phyloP scores from a whole-genome alignment of 2,113 vertebrate genomes.

The Marmota flaviventris region DNA sequence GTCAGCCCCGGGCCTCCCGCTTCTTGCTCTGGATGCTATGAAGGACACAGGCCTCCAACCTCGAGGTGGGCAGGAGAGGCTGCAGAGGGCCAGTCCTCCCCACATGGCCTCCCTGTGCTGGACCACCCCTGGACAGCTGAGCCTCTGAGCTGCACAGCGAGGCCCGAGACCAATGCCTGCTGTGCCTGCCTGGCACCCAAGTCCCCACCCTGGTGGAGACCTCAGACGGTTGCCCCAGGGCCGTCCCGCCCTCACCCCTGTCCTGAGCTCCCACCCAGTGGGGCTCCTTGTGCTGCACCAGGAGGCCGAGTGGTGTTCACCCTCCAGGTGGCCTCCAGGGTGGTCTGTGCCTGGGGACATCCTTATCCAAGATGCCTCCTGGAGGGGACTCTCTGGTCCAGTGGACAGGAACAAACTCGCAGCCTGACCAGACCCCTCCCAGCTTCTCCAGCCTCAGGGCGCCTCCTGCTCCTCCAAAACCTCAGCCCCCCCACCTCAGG shows the following conservation, averaged over 20 bases:
- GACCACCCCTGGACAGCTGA: not conserved
- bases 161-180: not conserved
- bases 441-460: not conserved
- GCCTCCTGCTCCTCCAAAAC: not conserved
- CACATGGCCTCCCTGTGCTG: not conserved
- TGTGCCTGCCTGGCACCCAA: not conserved
- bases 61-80: not conserved
- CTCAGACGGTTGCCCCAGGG: too few species aligned
- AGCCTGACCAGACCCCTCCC: not conserved
- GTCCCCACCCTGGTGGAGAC: not conserved
- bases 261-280: not conserved
- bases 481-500: not conserved
- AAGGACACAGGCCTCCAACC: not conserved
- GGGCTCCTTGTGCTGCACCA: not conserved
- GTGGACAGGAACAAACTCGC: not conserved
- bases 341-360: too few species aligned
- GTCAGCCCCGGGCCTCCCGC: too few species aligned
- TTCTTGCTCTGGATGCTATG: too few species aligned
- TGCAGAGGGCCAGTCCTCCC: not conserved
- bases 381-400: not conserved
- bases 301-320: not conserved
- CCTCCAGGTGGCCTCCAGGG: not conserved
- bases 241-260: not conserved
- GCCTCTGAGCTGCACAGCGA: too few species aligned
- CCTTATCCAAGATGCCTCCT: not conserved